Evolutionary conservation across 2,113 vertebrate genomes (phyloP).

Genomic region (Anas platyrhynchos): DNA sequence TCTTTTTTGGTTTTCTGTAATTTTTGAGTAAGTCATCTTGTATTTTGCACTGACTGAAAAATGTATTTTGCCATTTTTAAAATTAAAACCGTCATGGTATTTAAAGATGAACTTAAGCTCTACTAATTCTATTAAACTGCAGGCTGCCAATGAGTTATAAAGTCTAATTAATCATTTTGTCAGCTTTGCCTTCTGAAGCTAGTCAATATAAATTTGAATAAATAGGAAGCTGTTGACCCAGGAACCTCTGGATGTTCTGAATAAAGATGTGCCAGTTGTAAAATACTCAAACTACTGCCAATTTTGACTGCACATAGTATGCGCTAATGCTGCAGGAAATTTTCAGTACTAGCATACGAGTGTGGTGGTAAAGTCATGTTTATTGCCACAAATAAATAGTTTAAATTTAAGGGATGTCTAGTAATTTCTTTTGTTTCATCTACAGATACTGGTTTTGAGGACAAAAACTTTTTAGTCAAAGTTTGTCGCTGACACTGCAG

Average conservation of each 20-base stretch:
- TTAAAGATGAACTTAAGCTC: constrained; percentile 81
- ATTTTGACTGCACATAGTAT: neutral
- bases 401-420: neutral
- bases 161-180: constrained; percentile 83
- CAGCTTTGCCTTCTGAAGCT: constrained; percentile 76
- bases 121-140: constrained; percentile 80
- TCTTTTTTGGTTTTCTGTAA: constrained; percentile 10
- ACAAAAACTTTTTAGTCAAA: constrained; percentile 55
- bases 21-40: constrained; percentile 65
- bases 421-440: neutral
- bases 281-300: constrained; percentile 20
- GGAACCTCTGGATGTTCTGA: constrained; percentile 58
- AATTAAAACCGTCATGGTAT: constrained; percentile 74
- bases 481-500: constrained; percentile 73
- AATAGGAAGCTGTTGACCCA: constrained; percentile 75
- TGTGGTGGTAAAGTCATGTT: neutral
- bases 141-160: constrained; percentile 77
- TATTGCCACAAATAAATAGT: too few species aligned
- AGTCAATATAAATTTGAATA: constrained; percentile 82
- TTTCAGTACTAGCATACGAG: neutral
- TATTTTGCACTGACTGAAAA: constrained; percentile 71
- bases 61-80: constrained; percentile 75
- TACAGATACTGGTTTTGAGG: neutral
- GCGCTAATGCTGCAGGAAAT: neutral
- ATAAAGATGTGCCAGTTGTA: constrained; percentile 55